Percentiles rank a stretch among this genome's conserved stretches.
Conservation (phyloP, 2,797 vertebrate species). For the Ciconia nigra region DNA sequence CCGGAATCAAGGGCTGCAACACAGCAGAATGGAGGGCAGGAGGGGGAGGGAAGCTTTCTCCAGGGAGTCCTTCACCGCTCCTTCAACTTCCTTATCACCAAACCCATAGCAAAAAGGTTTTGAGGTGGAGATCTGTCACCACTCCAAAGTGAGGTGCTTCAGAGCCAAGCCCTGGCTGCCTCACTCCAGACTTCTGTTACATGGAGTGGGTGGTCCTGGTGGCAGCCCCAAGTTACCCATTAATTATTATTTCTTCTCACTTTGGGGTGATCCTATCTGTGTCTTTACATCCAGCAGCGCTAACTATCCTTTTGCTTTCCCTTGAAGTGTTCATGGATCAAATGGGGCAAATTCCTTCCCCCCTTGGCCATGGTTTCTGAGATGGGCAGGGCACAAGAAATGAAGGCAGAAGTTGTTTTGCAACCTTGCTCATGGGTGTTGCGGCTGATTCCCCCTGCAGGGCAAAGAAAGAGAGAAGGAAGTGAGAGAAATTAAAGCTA, state of each 20-base stretch:
- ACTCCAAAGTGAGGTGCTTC: not conserved
- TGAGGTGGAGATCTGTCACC: not conserved
- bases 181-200: not conserved
- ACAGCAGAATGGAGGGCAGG: not conserved
- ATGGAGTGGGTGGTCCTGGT: not conserved
- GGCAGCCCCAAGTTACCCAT: not conserved
- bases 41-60: not conserved
- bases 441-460: not conserved
- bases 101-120: not conserved
- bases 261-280: not conserved
- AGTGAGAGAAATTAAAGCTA: slow-evolving; percentile 2
- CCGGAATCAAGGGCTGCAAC: not conserved
- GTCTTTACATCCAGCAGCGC: not conserved
- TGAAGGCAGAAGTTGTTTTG: not conserved
- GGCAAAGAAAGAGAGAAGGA: not conserved
- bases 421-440: not conserved
- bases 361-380: not conserved
- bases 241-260: not conserved
- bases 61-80: not conserved
- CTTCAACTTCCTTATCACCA: not conserved
- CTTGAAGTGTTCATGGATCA: not conserved
- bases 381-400: not conserved
- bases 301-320: not conserved
- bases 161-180: not conserved
- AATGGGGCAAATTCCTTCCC: not conserved